Percentiles rank a stretch among this genome's conserved stretches.
Conservation (phyloP, 2,113 vertebrate genomes). For the zebrafish (Danio rerio) region DNA sequence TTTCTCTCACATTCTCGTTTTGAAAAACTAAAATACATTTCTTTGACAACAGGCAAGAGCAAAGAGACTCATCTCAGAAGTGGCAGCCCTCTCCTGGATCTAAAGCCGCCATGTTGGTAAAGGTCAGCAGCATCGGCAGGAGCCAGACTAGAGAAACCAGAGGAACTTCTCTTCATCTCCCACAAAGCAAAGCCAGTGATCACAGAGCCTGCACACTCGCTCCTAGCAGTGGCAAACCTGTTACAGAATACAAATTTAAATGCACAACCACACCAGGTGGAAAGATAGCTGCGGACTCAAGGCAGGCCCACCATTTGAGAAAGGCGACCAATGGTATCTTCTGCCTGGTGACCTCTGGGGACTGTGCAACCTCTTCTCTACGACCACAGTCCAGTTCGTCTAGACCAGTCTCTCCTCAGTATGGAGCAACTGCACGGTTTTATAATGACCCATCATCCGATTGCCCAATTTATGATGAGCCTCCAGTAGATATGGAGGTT, state of each 20-base stretch:
- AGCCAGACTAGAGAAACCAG: constrained; percentile 60
- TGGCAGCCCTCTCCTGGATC: constrained; percentile 87
- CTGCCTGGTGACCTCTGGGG: constrained; percentile 77
- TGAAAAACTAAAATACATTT: not conserved
- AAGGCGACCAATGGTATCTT: constrained; percentile 86
- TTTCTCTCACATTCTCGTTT: not conserved
- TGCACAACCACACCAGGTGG: constrained; percentile 71
- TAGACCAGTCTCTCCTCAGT: constrained; percentile 80
- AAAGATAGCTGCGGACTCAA: constrained; percentile 66
- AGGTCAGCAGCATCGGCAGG: constrained; percentile 83
- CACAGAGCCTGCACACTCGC: constrained; percentile 62
- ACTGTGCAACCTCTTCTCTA: constrained; percentile 67
- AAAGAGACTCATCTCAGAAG: constrained; percentile 76
- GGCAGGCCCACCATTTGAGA: constrained; percentile 84
- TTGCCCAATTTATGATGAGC: constrained; percentile 88
- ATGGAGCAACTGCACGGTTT: constrained; percentile 78
- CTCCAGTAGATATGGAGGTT: constrained; percentile 87
- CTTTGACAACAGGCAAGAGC: constrained; percentile 30
- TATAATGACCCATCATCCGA: constrained; percentile 85
- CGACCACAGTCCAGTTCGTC: constrained; percentile 76
- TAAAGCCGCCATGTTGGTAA: constrained; percentile 88
- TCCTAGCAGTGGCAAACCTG: constrained; percentile 69
- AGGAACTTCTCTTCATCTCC: constrained; percentile 62
- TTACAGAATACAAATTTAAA: too few species aligned
- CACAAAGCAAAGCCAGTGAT: constrained; percentile 63